phyloP scores from a whole-genome alignment of 2,888 invertebrate genomes.

The Drosophila hamatofila region DNA sequence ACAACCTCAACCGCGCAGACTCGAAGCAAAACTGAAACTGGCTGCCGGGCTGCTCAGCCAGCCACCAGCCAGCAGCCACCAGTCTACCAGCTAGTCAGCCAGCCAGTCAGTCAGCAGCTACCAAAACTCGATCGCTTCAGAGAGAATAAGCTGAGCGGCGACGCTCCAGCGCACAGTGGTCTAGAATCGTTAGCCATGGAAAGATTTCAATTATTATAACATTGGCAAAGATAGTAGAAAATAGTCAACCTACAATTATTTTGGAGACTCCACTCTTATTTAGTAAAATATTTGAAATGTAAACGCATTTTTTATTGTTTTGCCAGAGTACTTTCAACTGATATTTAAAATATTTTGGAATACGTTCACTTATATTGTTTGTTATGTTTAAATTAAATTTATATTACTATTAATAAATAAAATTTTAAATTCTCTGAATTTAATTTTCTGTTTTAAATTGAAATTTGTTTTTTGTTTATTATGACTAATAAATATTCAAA shows the following conservation, averaged over 20 bases:
- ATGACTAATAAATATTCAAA: no score
- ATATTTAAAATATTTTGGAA: background rate
- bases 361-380: no score
- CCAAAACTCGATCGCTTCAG: slow-evolving; percentile 72
- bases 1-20: slow-evolving; percentile 70
- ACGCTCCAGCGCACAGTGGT: slow-evolving; percentile 56
- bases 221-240: background rate
- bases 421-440: no score
- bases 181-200: slow-evolving; percentile 21
- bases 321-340: no score
- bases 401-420: no score
- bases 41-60: slow-evolving; percentile 42
- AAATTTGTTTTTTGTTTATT: background rate
- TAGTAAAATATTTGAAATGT: no score
- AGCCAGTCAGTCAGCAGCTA: slow-evolving; percentile 32
- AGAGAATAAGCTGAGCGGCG: slow-evolving; percentile 66
- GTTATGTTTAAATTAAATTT: no score
- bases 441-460: background rate
- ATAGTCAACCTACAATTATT: background rate
- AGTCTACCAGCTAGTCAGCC: slow-evolving; percentile 1
- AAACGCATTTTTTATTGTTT: no score
- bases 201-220: background rate
- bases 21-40: slow-evolving; percentile 74
- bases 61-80: slow-evolving; percentile 11
- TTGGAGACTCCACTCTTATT: no score